Percentiles rank a stretch among this genome's conserved stretches.
Conservation (phyloP, 2,113 vertebrate species). For the Pteruthius melanotis region DNA sequence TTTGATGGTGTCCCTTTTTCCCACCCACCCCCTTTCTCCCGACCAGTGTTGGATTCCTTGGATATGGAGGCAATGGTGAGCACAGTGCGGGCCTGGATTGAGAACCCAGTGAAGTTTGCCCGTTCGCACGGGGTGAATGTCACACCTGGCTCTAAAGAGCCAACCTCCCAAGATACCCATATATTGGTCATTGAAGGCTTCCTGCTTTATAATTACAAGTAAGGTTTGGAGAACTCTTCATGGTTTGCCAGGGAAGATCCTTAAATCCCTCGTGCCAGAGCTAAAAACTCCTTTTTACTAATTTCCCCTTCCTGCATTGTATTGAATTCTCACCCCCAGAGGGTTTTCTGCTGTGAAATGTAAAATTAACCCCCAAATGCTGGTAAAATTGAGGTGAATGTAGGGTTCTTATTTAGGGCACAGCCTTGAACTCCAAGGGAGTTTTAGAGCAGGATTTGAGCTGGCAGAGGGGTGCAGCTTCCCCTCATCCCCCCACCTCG, state of each 20-base stretch:
- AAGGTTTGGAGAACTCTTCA: constrained; percentile 2
- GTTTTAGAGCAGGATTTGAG: neutral
- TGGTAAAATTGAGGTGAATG: neutral
- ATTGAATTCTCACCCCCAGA: accelerated
- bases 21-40: constrained; percentile 51
- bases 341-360: neutral
- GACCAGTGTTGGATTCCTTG: constrained; percentile 76
- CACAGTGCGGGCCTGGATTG: constrained; percentile 87
- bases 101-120: constrained; percentile 91
- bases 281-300: neutral
- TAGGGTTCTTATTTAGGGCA: neutral
- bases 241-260: neutral
- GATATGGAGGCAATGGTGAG: constrained; percentile 96
- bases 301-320: neutral
- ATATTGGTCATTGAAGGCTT: constrained; percentile 94
- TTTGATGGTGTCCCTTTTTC: neutral
- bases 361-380: neutral
- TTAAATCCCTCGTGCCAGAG: neutral
- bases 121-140: constrained; percentile 86
- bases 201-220: constrained; percentile 92
- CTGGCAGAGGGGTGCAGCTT: neutral
- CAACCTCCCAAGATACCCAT: constrained; percentile 71
- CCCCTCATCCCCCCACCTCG: neutral
- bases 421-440: neutral
- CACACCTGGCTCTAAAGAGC: constrained; percentile 36